These are phyloP conservation scores for Rotaria socialis DNA, from an alignment of 2,888 invertebrate species.

Conservation along the genomic window DNA sequence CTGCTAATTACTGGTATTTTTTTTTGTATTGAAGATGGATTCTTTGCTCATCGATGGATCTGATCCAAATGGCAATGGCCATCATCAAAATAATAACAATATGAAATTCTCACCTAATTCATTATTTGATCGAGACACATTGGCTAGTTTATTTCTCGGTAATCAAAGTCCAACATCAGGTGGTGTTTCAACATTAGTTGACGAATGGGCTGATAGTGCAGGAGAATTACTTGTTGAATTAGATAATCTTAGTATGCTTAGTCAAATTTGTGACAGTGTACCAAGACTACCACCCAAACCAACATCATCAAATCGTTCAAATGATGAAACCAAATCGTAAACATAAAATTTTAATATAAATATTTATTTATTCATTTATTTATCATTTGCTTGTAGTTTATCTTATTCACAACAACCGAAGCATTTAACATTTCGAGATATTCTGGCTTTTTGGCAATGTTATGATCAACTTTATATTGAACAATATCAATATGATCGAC, in stretches of 20 bases:
- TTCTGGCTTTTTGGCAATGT: conserved; percentile 13
- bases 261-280: conserved; percentile 31
- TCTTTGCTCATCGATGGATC: conserved; percentile 1
- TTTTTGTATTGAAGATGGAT: not conserved
- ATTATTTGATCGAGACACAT: conserved; percentile 8
- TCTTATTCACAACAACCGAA: not conserved
- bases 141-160: not conserved
- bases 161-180: conserved; percentile 30
- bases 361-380: too few relatives aligned
- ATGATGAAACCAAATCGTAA: not conserved
- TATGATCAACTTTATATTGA: conserved; percentile 35
- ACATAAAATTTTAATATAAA: not conserved
- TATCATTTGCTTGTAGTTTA: not conserved
- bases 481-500: conserved; percentile 28
- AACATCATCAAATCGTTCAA: not conserved
- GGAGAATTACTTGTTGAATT: conserved; percentile 29
- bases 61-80: not conserved
- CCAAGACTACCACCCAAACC: conserved; percentile 33
- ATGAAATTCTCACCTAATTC: conserved; percentile 15
- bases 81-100: conserved; percentile 13
- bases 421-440: not conserved
- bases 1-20: not conserved
- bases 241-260: conserved; percentile 32
- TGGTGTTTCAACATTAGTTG: not conserved
- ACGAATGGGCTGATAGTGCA: conserved; percentile 29